Percentiles rank a stretch among this genome's conserved stretches.
phyloP scores from a whole-genome alignment of 2,888 invertebrate species.

The Cartodere bifasciata region DNA sequence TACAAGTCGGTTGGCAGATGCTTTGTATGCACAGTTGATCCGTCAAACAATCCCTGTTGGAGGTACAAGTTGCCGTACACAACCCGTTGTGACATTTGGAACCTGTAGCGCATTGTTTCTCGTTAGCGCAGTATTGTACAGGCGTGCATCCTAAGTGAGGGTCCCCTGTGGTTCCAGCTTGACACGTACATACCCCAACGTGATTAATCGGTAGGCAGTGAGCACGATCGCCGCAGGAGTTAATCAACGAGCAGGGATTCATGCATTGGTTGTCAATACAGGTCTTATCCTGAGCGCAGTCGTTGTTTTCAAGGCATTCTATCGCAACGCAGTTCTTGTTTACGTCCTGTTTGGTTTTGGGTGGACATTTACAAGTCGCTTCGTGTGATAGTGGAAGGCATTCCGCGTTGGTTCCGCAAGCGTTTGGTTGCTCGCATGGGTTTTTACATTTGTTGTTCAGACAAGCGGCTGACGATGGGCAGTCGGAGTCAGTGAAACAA shows the following conservation, averaged over 20 bases:
- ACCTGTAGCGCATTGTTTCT: constrained; percentile 71
- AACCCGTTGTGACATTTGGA: constrained; percentile 74
- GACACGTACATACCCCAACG: constrained; percentile 70
- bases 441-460: constrained; percentile 62
- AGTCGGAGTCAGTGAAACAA: constrained; percentile 67
- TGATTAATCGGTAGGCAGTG: constrained; percentile 66
- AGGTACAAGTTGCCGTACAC: constrained; percentile 66
- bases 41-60: constrained; percentile 70
- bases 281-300: constrained; percentile 56
- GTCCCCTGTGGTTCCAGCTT: constrained; percentile 74
- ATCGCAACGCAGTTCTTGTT: constrained; percentile 56
- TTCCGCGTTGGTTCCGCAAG: constrained; percentile 65
- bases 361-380: constrained; percentile 61
- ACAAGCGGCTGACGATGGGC: constrained; percentile 65
- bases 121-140: constrained; percentile 69
- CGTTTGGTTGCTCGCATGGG: constrained; percentile 52
- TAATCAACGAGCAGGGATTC: constrained; percentile 67
- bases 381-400: constrained; percentile 58
- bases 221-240: constrained; percentile 73
- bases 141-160: constrained; percentile 74
- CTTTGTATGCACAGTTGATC: constrained; percentile 78
- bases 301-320: constrained; percentile 67
- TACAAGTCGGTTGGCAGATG: constrained; percentile 75
- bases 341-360: constrained; percentile 65
- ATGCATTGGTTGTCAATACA: constrained; percentile 71